A percentile compares a stretch with the other conserved stretches of the same genome.
Evolutionary conservation across 1,140 invertebrate genomes (phyloP).

Genomic region (Daktulosphaira vitifoliae): DNA sequence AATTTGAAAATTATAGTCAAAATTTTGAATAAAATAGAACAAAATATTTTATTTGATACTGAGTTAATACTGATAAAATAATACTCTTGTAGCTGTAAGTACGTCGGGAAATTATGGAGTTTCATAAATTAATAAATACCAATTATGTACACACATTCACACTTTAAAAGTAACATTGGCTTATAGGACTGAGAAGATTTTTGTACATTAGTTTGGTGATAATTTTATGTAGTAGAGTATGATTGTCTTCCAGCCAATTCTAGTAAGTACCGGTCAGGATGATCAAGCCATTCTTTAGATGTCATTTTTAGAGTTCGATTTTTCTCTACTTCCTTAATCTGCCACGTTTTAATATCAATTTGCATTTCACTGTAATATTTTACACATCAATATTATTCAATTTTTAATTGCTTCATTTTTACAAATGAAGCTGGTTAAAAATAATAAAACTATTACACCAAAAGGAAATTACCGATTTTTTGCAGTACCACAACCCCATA

Average conservation of each 20-base stretch:
- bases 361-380: conserved; percentile 59
- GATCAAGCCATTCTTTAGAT: conserved; percentile 78
- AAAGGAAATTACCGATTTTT: conserved; percentile 45
- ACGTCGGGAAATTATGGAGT: conserved; percentile 10
- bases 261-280: conserved; percentile 79
- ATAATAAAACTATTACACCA: neutral
- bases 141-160: conserved; percentile 3
- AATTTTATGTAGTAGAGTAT: conserved; percentile 45
- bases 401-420: too few relatives aligned
- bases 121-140: too few relatives aligned
- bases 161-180: neutral
- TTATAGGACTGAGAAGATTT: conserved; percentile 11
- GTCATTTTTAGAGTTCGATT: conserved; percentile 71
- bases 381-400: conserved; percentile 31
- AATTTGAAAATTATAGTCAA: too few relatives aligned
- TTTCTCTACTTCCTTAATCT: conserved; percentile 74
- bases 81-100: conserved; percentile 31
- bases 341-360: conserved; percentile 82
- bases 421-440: too few relatives aligned
- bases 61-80: conserved; percentile 33
- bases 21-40: neutral
- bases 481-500: conserved; percentile 75
- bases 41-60: conserved; percentile 21
- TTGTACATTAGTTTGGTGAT: neutral
- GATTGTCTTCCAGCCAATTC: conserved; percentile 71